A percentile compares a stretch with the other conserved stretches of the same genome.
Evolutionary conservation across 2,888 invertebrate species (phyloP).

Genomic region (Ennomos erosarius): DNA sequence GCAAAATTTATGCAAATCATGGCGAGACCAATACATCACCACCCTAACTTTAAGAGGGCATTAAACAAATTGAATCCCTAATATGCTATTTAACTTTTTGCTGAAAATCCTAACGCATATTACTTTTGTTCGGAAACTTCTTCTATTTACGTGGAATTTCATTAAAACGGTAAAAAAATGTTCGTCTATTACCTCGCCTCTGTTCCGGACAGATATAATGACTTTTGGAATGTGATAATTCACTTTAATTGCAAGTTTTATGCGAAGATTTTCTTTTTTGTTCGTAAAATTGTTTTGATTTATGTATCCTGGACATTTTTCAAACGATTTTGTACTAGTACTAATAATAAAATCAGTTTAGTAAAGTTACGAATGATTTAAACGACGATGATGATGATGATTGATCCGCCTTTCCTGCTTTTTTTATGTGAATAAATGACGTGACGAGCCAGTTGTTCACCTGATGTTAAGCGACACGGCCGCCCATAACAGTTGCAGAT

Average conservation of each 20-base stretch:
- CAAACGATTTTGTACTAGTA: neutral
- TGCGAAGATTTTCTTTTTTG: slow-evolving; percentile 34
- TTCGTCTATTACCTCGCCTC: slow-evolving; percentile 52
- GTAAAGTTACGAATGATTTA: too few species aligned
- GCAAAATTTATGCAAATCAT: slow-evolving; percentile 34
- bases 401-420: too few species aligned
- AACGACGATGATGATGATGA: too few species aligned
- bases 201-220: slow-evolving; percentile 49
- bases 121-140: slow-evolving; percentile 73
- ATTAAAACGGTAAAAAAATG: slow-evolving; percentile 36
- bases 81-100: slow-evolving; percentile 79
- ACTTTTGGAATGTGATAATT: slow-evolving; percentile 60
- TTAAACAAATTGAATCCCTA: slow-evolving; percentile 76
- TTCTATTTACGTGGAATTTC: slow-evolving; percentile 63
- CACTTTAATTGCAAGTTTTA: slow-evolving; percentile 63
- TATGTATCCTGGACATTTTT: slow-evolving; percentile 9
- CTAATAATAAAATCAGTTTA: too few species aligned
- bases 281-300: slow-evolving; percentile 31
- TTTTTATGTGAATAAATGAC: too few species aligned
- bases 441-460: too few species aligned
- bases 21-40: slow-evolving; percentile 37
- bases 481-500: too few species aligned
- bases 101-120: slow-evolving; percentile 63
- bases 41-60: slow-evolving; percentile 56
- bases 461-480: too few species aligned